Evolutionary conservation across 2,888 invertebrate species (phyloP), one percentile per base, ranked within the genome.

Genomic region (Drosophila recens): DNA sequence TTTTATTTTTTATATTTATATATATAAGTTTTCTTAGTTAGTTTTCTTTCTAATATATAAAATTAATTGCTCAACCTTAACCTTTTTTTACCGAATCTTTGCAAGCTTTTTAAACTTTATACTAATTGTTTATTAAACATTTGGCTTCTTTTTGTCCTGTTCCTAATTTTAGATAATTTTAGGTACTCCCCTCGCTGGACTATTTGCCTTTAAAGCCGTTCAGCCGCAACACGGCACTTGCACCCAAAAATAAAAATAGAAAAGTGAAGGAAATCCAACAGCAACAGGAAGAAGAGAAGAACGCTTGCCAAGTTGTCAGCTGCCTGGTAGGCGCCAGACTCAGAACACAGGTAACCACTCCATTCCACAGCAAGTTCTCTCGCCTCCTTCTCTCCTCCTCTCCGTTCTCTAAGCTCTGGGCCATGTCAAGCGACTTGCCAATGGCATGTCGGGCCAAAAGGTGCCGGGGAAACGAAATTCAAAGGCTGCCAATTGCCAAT

Each of bases 401-500:
- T 17, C 6, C 3, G 8, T 9, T 4, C 27, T 17, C 6, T 15
- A 23, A 30, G 4, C 30, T 36, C 11, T 38, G 42, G 42, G 36
- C 27, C 57, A 42, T 67, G 72, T 76, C 77, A 72, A 77, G 61
- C 67, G 67, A 54, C 63, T 57, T 75, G 80, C 72, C 77, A 68
- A 48, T 80, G 67, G 65, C 73, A 69, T 67, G 79, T 82, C 66
- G 61, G 53, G 75, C 75, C 57, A 49, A 72, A 78, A 72, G 62
- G 53, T 53, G 67, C 67, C 36, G 23, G 54, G 56, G 34, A 42
- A 69, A 54, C 81, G 66, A 84, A 82, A 87, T 89, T 89, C 90
- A 84, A 84, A 90, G 87, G 80, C 84, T 90, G 89, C 90, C 84
- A 84, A 90, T 84, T 84, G 84, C 90, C 84, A 84, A 84, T 90